These are phyloP conservation scores for Anagrus nilaparvatae DNA, from an alignment of 1,140 invertebrate genomes.

Conservation along the genomic window DNA sequence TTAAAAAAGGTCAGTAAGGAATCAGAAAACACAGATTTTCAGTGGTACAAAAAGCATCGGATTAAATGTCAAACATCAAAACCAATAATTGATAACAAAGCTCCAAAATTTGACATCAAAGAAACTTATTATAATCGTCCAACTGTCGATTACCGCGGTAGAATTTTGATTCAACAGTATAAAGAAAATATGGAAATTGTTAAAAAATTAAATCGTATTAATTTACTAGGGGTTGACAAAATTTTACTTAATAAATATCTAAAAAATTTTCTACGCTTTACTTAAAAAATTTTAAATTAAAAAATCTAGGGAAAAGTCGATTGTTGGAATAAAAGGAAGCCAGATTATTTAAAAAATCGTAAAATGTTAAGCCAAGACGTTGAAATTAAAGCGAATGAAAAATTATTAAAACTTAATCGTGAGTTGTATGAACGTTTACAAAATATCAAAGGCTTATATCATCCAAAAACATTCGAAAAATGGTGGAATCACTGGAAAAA, in stretches of 20 bases:
- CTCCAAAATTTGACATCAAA: constrained; percentile 32
- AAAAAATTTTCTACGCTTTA: background rate
- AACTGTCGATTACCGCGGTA: constrained; percentile 25
- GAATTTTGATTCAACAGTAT: constrained; percentile 29
- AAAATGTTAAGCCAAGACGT: constrained; percentile 8
- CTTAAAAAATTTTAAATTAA: background rate
- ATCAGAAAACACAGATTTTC: constrained; percentile 19
- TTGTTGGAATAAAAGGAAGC: constrained; percentile 23
- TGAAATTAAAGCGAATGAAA: constrained; percentile 12
- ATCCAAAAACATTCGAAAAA: constrained; percentile 14
- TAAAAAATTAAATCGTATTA: constrained; percentile 34
- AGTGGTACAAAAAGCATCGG: constrained; percentile 24
- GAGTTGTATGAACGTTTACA: no score
- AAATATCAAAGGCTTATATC: constrained; percentile 22
- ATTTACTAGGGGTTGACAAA: constrained; percentile 32
- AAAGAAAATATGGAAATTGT: constrained; percentile 38
- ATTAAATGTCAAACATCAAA: constrained; percentile 23
- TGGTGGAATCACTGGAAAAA: constrained; percentile 21
- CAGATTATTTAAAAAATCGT: constrained; percentile 1
- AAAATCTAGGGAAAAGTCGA: constrained; percentile 24
- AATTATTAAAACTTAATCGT: no score
- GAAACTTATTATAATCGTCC: constrained; percentile 26
- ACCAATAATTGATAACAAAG: constrained; percentile 30
- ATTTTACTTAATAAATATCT: constrained; percentile 3
- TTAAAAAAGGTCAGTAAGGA: constrained; percentile 6